Percentiles rank a stretch among this genome's conserved stretches.
These are phyloP conservation scores for Semnornis frantzii DNA, from an alignment of 2,113 vertebrate species.

Conservation along the genomic window DNA sequence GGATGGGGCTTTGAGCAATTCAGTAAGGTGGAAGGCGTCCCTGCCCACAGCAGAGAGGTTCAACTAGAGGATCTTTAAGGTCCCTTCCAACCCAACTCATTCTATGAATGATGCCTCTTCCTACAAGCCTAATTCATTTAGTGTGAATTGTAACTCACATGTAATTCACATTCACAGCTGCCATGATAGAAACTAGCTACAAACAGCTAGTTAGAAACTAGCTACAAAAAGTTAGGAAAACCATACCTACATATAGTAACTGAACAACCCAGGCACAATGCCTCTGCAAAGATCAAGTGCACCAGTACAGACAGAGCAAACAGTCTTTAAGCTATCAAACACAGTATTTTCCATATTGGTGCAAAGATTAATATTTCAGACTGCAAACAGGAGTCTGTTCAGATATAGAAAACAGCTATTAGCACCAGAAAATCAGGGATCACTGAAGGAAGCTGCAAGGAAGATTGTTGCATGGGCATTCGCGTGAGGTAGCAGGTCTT, in stretches of 20 bases:
- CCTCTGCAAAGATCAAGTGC: background rate
- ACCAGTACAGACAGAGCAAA: background rate
- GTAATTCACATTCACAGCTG: background rate
- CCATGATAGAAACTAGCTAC: background rate
- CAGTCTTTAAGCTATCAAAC: background rate
- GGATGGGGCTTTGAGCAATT: background rate
- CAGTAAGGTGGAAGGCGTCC: background rate
- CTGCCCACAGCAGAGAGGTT: no score
- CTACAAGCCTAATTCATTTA: background rate
- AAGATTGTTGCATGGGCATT: background rate
- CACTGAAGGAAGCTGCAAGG: background rate
- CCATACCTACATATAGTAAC: background rate
- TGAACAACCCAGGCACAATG: background rate
- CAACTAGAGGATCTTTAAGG: background rate
- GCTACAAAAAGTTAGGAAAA: background rate
- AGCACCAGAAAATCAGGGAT: background rate
- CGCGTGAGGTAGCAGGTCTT: background rate
- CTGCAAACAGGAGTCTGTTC: background rate
- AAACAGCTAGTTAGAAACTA: background rate
- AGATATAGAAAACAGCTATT: background rate
- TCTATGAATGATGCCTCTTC: background rate
- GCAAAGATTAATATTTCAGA: background rate
- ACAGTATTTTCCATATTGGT: background rate
- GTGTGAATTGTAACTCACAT: background rate
- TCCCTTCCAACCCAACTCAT: background rate